Conservation (phyloP, 2,888 invertebrate species). For the Aethes cnicana region DNA sequence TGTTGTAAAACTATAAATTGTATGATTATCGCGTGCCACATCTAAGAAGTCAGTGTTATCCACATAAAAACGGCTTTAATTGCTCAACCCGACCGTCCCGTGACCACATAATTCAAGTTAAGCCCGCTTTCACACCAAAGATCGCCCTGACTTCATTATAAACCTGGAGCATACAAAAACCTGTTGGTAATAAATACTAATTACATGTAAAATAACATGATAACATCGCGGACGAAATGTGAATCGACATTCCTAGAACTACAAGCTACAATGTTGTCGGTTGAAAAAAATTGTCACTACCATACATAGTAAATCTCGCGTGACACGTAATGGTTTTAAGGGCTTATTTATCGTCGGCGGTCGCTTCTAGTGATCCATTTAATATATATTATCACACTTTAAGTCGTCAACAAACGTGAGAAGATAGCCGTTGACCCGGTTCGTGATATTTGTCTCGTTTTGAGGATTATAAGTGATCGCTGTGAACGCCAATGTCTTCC, state of each 20-base stretch:
- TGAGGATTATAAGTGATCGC: constrained; percentile 75
- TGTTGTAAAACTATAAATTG: constrained; percentile 63
- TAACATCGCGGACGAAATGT: constrained; percentile 69
- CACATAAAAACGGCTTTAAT: constrained; percentile 71
- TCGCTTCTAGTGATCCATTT: constrained; percentile 75
- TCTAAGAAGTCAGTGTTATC: constrained; percentile 60
- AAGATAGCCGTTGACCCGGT: constrained; percentile 79
- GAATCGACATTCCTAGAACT: constrained; percentile 52
- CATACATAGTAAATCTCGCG: constrained; percentile 76
- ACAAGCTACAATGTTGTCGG: constrained; percentile 45
- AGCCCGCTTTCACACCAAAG: constrained; percentile 67
- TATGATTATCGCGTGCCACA: constrained; percentile 63
- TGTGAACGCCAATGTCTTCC: constrained; percentile 65
- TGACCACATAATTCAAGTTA: constrained; percentile 68
- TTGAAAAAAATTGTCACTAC: constrained; percentile 61
- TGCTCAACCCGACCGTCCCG: constrained; percentile 69
- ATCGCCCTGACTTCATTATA: constrained; percentile 49
- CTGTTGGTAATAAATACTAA: constrained; percentile 77
- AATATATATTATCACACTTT: constrained; percentile 81
- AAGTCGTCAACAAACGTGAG: constrained; percentile 80
- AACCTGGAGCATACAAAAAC: constrained; percentile 48
- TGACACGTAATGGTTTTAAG: constrained; percentile 75
- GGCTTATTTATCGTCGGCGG: constrained; percentile 74
- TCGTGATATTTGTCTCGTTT: constrained; percentile 80
- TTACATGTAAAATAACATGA: constrained; percentile 79